Conservation (phyloP, 1,140 invertebrate species). For the Apis dorsata region DNA sequence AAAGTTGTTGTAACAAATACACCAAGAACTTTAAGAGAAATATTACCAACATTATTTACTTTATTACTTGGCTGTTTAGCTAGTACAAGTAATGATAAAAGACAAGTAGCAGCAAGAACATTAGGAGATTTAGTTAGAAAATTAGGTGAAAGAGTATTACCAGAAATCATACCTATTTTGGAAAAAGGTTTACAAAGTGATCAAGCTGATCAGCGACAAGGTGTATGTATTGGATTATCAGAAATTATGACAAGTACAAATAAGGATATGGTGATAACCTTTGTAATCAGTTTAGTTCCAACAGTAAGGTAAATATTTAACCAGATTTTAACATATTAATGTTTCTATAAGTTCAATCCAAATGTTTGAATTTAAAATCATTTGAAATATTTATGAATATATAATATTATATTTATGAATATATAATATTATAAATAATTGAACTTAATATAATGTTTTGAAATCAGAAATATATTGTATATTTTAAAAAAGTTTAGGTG, state of each 20-base stretch:
- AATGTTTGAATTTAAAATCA: too few relatives aligned
- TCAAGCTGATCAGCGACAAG: slow-evolving; percentile 95
- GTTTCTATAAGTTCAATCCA: too few relatives aligned
- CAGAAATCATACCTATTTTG: slow-evolving; percentile 98
- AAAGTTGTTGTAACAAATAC: slow-evolving; percentile 98
- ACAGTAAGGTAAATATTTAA: slow-evolving; percentile 86
- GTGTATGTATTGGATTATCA: slow-evolving; percentile 98
- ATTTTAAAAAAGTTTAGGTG: too few relatives aligned
- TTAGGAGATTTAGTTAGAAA: slow-evolving; percentile 98
- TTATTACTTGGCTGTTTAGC: slow-evolving; percentile 95
- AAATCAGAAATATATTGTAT: too few relatives aligned
- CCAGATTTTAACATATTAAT: too few relatives aligned
- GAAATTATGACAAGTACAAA: slow-evolving; percentile 99
- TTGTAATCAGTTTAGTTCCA: slow-evolving; percentile 98
- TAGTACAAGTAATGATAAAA: slow-evolving; percentile 96
- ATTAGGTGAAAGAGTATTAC: slow-evolving; percentile 97
- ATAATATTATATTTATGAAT: too few relatives aligned
- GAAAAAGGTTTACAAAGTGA: slow-evolving; percentile 95
- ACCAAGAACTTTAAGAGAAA: slow-evolving; percentile 97
- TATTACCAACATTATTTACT: slow-evolving; percentile 96
- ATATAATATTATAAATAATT: too few relatives aligned
- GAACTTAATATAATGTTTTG: too few relatives aligned
- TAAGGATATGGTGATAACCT: slow-evolving; percentile 95
- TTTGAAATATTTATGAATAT: too few relatives aligned
- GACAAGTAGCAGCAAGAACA: slow-evolving; percentile 97